Evolutionary conservation across 2,797 vertebrate species (phyloP).

Genomic region (Nannoperca obscura): DNA sequence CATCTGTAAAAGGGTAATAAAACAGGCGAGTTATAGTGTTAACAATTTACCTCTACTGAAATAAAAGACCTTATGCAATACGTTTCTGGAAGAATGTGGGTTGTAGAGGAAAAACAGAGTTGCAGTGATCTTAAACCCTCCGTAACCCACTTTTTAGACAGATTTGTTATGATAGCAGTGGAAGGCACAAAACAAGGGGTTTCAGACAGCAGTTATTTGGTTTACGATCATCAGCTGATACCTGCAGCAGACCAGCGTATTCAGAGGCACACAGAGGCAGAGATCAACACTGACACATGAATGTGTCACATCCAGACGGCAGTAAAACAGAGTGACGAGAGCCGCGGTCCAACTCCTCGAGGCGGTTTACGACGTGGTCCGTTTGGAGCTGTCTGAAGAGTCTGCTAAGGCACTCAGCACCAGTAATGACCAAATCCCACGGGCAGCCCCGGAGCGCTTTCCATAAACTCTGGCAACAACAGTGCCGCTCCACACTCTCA

Average conservation of each 20-base stretch:
- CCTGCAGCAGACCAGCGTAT: neutral
- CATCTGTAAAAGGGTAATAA: conserved; percentile 25
- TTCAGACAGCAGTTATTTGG: conserved; percentile 3
- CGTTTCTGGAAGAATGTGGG: neutral
- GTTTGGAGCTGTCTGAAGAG: conserved; percentile 34
- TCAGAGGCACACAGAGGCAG: neutral
- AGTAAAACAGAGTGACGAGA: conserved; percentile 39
- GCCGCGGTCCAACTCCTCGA: conserved; percentile 2
- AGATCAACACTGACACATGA: conserved; percentile 25
- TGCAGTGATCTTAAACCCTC: neutral
- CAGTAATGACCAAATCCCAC: conserved; percentile 56
- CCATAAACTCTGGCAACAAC: conserved; percentile 55
- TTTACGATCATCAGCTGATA: conserved; percentile 1
- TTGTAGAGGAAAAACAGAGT: conserved; percentile 15
- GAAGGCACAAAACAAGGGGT: neutral
- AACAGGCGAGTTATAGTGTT: conserved; percentile 21
- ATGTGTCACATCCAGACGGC: conserved; percentile 31
- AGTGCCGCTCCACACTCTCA: conserved; percentile 4
- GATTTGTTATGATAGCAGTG: neutral
- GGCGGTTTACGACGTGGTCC: conserved; percentile 42
- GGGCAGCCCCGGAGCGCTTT: conserved; percentile 53
- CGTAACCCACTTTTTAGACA: conserved; percentile 3
- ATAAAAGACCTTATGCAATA: conserved; percentile 8
- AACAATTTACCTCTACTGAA: conserved; percentile 13
- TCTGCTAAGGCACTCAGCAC: conserved; percentile 75